A percentile compares a stretch with the other conserved stretches of the same genome.
These are phyloP conservation scores for Zaprionus gabonicus DNA, from an alignment of 1,140 invertebrate genomes.

Conservation along the genomic window DNA sequence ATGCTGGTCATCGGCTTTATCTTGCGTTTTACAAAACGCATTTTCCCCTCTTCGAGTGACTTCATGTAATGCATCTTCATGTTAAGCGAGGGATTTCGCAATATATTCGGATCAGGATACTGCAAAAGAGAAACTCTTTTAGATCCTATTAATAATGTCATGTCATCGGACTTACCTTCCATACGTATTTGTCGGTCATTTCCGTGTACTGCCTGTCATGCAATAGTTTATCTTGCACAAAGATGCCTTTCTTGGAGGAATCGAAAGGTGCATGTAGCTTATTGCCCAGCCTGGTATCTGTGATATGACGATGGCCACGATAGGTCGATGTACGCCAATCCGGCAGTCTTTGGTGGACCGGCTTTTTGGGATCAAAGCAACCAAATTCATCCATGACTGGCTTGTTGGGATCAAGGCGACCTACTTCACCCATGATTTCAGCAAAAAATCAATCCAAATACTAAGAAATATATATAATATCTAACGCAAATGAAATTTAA, in stretches of 20 bases:
- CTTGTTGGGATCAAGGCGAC: conserved; percentile 72
- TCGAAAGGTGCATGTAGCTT: conserved; percentile 49
- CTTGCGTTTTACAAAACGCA: conserved; percentile 66
- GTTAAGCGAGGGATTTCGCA: conserved; percentile 69
- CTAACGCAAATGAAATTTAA: conserved; percentile 11
- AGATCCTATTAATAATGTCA: not conserved
- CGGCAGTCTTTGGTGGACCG: conserved; percentile 30
- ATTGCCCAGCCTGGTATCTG: conserved; percentile 60
- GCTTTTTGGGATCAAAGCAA: conserved; percentile 72
- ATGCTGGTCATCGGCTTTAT: conserved; percentile 72
- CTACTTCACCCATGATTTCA: conserved; percentile 65
- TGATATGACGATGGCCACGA: conserved; percentile 69
- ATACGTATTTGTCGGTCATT: conserved; percentile 55
- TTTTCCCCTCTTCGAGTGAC: conserved; percentile 56
- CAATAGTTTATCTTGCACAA: conserved; percentile 63
- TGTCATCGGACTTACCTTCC: conserved; percentile 54
- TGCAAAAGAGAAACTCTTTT: conserved; percentile 6
- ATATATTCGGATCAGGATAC: conserved; percentile 58
- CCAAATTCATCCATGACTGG: conserved; percentile 75
- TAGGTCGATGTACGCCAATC: conserved; percentile 75
- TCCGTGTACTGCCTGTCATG: conserved; percentile 56
- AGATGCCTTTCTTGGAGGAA: conserved; percentile 52
- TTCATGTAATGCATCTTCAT: conserved; percentile 72
- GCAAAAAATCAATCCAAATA: conserved; percentile 24
- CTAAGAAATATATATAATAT: conserved; percentile 5